Evolutionary conservation across 2,797 vertebrate genomes (phyloP).

Genomic region (Aulostomus chinensis): DNA sequence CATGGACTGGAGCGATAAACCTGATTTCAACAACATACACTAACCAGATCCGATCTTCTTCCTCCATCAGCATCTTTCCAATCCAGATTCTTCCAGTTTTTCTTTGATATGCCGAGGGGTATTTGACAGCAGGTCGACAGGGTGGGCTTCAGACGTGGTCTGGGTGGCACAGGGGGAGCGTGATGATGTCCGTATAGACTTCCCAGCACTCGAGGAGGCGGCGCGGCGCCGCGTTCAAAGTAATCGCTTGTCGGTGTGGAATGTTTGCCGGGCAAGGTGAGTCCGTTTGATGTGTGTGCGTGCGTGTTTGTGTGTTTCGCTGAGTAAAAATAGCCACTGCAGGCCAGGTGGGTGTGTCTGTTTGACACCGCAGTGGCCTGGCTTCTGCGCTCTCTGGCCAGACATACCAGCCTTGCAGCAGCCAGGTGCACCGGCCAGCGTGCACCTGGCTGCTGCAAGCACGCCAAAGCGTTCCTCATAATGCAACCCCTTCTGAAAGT

Average conservation of each 20-base stretch:
- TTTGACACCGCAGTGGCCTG: slow-evolving; percentile 37
- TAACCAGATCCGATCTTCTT: neutral
- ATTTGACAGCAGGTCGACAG: slow-evolving; percentile 61
- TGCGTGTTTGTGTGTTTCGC: slow-evolving; percentile 21
- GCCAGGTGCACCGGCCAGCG: slow-evolving; percentile 40
- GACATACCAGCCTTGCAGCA: slow-evolving; percentile 17
- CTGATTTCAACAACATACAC: no score
- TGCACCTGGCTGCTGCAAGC: slow-evolving; percentile 21
- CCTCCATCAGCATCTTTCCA: neutral
- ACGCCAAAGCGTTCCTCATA: neutral
- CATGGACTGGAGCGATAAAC: no score
- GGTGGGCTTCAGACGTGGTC: slow-evolving; percentile 54
- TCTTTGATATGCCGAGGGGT: slow-evolving; percentile 43
- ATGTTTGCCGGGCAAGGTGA: slow-evolving; percentile 55
- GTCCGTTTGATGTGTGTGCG: slow-evolving; percentile 54
- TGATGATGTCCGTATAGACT: slow-evolving; percentile 67
- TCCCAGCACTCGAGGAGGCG: slow-evolving; percentile 63
- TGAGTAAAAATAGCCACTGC: slow-evolving; percentile 61
- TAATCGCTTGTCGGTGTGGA: slow-evolving; percentile 64
- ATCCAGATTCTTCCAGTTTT: slow-evolving; percentile 12
- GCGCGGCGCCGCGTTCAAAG: slow-evolving; percentile 65
- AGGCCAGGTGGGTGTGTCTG: slow-evolving; percentile 43
- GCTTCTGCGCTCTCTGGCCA: slow-evolving; percentile 33
- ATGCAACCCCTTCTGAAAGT: no score
- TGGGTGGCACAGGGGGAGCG: slow-evolving; percentile 22